Conservation (phyloP, 2,888 invertebrate genomes). For the Laspeyria flexula region DNA sequence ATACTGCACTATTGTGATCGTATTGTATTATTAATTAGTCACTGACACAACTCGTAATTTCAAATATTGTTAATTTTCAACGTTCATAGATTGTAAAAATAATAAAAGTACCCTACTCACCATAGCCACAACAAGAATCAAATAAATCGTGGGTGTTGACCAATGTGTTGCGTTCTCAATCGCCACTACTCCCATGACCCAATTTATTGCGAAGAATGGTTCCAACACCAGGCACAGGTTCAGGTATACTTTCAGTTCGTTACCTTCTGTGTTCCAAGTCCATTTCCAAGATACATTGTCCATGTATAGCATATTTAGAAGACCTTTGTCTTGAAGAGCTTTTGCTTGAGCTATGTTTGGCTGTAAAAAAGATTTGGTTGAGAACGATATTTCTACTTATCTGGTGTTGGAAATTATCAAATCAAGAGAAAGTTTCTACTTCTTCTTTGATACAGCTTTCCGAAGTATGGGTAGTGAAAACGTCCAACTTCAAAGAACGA, state of each 20-base stretch:
- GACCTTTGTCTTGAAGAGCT: slow-evolving; percentile 65
- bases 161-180: slow-evolving; percentile 89
- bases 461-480: no score
- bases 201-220: slow-evolving; percentile 89
- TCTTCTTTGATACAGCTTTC: no score
- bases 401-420: no score
- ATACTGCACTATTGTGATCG: no score
- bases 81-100: no score
- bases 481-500: no score
- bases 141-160: slow-evolving; percentile 86
- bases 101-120: no score
- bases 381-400: no score
- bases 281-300: slow-evolving; percentile 81
- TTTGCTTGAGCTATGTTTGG: slow-evolving; percentile 49
- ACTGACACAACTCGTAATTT: no score
- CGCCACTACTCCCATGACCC: slow-evolving; percentile 91
- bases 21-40: no score
- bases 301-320: slow-evolving; percentile 73
- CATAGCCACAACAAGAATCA: slow-evolving; percentile 85
- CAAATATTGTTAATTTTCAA: no score
- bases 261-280: slow-evolving; percentile 80
- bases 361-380: slow-evolving; percentile 14
- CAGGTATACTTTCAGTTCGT: slow-evolving; percentile 86
- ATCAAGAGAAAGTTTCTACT: no score
- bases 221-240: slow-evolving; percentile 89